Evolutionary conservation across 2,113 vertebrate genomes (phyloP).

Genomic region (Mustela nigripes): DNA sequence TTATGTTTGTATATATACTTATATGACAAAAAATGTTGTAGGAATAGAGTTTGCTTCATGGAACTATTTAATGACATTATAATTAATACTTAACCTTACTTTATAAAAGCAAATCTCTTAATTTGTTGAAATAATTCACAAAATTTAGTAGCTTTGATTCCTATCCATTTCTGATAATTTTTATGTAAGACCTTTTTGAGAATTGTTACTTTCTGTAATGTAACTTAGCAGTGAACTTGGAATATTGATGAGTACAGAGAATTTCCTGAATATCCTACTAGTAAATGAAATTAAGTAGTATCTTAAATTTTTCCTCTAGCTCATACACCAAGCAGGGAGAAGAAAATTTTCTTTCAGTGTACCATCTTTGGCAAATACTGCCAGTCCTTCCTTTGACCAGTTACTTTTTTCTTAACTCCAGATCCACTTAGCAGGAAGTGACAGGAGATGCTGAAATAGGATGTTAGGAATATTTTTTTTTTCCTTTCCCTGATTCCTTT

Average conservation of each 20-base stretch:
- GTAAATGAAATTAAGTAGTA: background rate
- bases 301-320: background rate
- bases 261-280: background rate
- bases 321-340: background rate
- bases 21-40: slow-evolving; percentile 9
- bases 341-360: background rate
- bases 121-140: slow-evolving; percentile 40
- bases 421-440: background rate
- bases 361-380: background rate
- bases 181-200: slow-evolving; percentile 19
- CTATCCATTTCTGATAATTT: background rate
- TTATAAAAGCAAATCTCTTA: slow-evolving; percentile 19
- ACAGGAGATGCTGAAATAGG: background rate
- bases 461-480: background rate
- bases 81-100: slow-evolving; percentile 34
- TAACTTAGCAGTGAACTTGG: background rate
- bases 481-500: slow-evolving; percentile 21
- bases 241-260: background rate
- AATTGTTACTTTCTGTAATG: background rate
- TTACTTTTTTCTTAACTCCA: slow-evolving; percentile 40
- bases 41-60: slow-evolving; percentile 14
- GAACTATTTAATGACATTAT: slow-evolving; percentile 21
- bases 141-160: slow-evolving; percentile 28
- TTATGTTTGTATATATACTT: background rate
- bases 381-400: background rate